These are phyloP conservation scores for Diplosoma virens DNA, from an alignment of 23 tunicate genomes.

Conservation along the genomic window DNA sequence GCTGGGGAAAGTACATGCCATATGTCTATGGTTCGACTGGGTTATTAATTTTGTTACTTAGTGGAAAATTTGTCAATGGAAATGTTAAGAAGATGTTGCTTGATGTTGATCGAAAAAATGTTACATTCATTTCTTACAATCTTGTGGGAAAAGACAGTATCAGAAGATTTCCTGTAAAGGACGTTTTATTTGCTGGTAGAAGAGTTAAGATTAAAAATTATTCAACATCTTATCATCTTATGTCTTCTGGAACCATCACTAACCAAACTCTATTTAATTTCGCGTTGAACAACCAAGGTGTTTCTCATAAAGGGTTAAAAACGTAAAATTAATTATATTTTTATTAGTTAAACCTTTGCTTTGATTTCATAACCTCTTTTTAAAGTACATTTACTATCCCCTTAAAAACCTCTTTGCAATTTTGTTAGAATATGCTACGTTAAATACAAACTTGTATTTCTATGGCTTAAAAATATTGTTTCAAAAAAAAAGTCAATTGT, in stretches of 20 bases:
- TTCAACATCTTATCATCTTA: background rate
- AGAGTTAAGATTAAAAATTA: conserved; percentile 6
- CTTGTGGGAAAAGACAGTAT: conserved; percentile 9
- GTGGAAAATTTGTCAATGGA: background rate
- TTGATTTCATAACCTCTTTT: no score
- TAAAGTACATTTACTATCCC: no score
- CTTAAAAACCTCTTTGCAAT: no score
- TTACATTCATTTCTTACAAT: conserved; percentile 18
- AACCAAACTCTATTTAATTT: conserved; percentile 1
- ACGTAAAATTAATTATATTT: no score
- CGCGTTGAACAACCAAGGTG: background rate
- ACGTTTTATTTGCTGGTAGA: background rate
- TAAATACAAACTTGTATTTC: no score
- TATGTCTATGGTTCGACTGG: conserved; percentile 1
- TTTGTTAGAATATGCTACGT: no score
- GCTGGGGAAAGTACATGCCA: background rate
- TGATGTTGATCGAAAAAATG: conserved; percentile 15
- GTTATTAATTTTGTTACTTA: background rate
- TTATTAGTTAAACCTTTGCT: no score
- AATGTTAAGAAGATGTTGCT: conserved; percentile 6
- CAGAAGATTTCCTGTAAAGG: background rate
- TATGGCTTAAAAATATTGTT: no score
- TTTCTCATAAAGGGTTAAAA: no score
- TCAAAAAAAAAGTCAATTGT: no score
- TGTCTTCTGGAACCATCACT: conserved; percentile 8